These are phyloP conservation scores for Andinoacara biseriatus DNA, from an alignment of 2,113 vertebrate species.

Conservation along the genomic window DNA sequence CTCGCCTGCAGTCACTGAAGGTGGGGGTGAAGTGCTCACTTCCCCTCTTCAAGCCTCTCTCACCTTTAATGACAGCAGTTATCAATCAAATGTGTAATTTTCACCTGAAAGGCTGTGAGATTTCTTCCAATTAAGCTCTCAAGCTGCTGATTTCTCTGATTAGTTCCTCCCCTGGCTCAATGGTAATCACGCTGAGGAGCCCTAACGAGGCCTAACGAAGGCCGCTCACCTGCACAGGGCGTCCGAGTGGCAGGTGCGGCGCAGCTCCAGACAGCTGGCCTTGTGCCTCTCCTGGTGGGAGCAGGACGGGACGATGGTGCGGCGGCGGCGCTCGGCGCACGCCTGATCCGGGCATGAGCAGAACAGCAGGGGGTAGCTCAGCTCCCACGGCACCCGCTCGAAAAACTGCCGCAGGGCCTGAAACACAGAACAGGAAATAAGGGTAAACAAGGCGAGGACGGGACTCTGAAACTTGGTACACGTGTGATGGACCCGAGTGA, in stretches of 20 bases:
- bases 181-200: constrained; percentile 9
- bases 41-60: constrained; percentile 12
- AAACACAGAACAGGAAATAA: not conserved
- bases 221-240: constrained; percentile 87
- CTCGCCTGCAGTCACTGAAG: not conserved
- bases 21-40: not conserved
- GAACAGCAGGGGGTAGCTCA: constrained; percentile 94
- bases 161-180: constrained; percentile 13
- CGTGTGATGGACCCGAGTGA: not conserved
- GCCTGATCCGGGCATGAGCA: constrained; percentile 92
- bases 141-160: constrained; percentile 40
- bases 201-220: not conserved
- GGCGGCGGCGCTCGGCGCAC: constrained; percentile 90
- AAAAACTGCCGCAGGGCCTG: constrained; percentile 93
- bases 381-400: constrained; percentile 89
- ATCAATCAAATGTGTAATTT: constrained; percentile 45
- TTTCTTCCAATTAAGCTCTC: constrained; percentile 41
- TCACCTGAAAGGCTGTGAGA: not conserved
- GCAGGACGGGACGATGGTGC: constrained; percentile 93
- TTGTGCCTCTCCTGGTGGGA: constrained; percentile 90
- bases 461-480: not conserved
- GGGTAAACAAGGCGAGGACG: not conserved
- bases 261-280: constrained; percentile 89
- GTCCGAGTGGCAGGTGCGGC: constrained; percentile 83
- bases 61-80: constrained; percentile 33